phyloP scores from a whole-genome alignment of 2,888 invertebrate species.

The Rhagophthalmus giganteus region DNA sequence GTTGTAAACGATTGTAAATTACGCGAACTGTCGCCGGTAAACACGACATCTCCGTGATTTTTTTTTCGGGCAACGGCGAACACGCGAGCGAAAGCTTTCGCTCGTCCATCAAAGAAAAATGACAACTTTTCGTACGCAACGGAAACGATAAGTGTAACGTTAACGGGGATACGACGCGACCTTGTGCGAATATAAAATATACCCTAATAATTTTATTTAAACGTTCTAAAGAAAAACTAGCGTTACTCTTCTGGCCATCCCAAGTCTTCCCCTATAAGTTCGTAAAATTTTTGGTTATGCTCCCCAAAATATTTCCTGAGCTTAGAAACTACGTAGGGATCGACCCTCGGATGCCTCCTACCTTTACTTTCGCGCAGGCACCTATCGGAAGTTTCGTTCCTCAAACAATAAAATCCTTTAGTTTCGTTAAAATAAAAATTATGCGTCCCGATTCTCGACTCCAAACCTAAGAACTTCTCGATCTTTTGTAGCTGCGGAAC shows the following conservation, averaged over 20 bases:
- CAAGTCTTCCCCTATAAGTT: conserved; percentile 88
- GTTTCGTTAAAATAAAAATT: conserved; percentile 97
- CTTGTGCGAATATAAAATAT: conserved; percentile 14
- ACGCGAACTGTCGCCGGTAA: background rate
- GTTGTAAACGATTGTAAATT: background rate
- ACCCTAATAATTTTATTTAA: conserved; percentile 11
- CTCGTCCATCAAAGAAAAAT: conserved; percentile 8
- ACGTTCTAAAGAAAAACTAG: conserved; percentile 25
- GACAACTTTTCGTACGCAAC: background rate
- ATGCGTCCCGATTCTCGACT: conserved; percentile 71
- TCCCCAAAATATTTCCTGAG: conserved; percentile 85
- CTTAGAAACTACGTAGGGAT: conserved; percentile 76
- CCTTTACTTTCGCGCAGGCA: conserved; percentile 84
- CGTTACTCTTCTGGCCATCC: conserved; percentile 89
- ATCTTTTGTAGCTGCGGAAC: conserved; percentile 84
- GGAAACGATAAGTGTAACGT: too few relatives aligned
- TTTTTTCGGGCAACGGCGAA: background rate
- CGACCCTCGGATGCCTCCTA: conserved; percentile 81
- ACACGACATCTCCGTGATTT: conserved; percentile 1
- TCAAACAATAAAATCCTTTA: conserved; percentile 92
- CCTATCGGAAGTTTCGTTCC: conserved; percentile 82
- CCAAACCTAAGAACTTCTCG: conserved; percentile 82
- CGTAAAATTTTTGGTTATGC: conserved; percentile 90
- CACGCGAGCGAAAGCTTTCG: conserved; percentile 4
- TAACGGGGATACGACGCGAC: too few relatives aligned